Evolutionary conservation across 2,888 invertebrate species (phyloP), one percentile per base, ranked within the genome.

Genomic region (Drosophila suboccidentalis): DNA sequence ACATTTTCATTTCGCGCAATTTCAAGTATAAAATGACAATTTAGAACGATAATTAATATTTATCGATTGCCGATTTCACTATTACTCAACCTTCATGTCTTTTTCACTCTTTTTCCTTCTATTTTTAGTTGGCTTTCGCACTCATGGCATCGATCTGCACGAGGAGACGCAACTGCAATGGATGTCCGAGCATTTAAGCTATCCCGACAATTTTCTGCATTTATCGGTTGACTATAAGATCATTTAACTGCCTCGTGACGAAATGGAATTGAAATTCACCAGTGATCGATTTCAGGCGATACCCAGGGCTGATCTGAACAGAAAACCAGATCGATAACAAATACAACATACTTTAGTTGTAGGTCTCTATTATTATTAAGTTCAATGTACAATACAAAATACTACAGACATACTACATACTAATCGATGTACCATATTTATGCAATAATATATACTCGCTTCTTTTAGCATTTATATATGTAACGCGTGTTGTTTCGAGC

Each of bases 171-270:
- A 99, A 11, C 92, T 99, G 10, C 97, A 98, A 90, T 99, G 99
- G 99, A 95, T 99, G 93, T 98, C 98, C 22, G 98, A 99, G 93
- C 99, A 99, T 93, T 94, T 99, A 90, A 98, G 98, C 92, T 98
- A 99, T 93, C 98, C 99, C 0, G 99, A 99, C 93, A 99, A 99
- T 93, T 99, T 99, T 93, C 94, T 99, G 75, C 99, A 99, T 94
- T 94, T 99, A 82, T 95, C 95, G 91, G 91, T 96, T 65, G 82
- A 87, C 65, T 93, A 91, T 80, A 84, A 90, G 73, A 82, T 61
- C 68, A 64, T 70, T 39, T 91, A 87, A 77, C 34, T 41, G 32
- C 10, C n/a, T 32, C 11, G 22, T 10, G 4, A 11, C 9, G 4
- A 29, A 13, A 19, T n/a, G 10, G 0, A 11, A 22, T 9, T 17